Percentiles rank a stretch among this genome's conserved stretches.
These are phyloP conservation scores for Sussaba pulchella DNA, from an alignment of 2,888 invertebrate species.

Conservation along the genomic window DNA sequence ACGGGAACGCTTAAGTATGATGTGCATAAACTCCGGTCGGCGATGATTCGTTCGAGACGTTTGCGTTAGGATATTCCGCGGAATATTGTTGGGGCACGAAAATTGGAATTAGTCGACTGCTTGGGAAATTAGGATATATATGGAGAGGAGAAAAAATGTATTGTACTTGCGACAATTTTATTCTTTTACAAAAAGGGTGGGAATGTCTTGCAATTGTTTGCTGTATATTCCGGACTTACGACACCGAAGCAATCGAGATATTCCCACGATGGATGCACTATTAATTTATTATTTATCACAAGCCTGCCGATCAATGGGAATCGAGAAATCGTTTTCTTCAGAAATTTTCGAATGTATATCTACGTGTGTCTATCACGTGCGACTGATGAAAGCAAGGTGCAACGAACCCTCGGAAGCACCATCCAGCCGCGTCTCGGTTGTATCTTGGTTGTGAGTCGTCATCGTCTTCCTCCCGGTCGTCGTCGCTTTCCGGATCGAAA, in stretches of 20 bases:
- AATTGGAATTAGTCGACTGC: too few species aligned
- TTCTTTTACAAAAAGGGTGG: too few species aligned
- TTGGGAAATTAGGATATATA: too few species aligned
- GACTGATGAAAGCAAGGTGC: slow-evolving; percentile 37
- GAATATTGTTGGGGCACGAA: too few species aligned
- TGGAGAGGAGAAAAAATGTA: too few species aligned
- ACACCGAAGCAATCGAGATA: not conserved
- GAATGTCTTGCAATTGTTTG: too few species aligned
- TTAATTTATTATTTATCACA: not conserved
- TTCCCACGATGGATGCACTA: not conserved
- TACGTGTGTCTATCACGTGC: slow-evolving; percentile 4
- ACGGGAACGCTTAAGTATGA: slow-evolving; percentile 17
- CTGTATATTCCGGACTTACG: not conserved
- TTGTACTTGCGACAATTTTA: too few species aligned
- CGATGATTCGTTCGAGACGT: slow-evolving; percentile 33
- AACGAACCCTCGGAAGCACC: slow-evolving; percentile 56
- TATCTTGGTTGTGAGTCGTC: slow-evolving; percentile 24
- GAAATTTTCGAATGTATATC: slow-evolving; percentile 8
- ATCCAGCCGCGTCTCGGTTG: slow-evolving; percentile 34
- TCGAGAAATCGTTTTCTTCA: slow-evolving; percentile 6
- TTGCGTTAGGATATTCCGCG: too few species aligned
- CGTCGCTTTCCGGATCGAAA: slow-evolving; percentile 46
- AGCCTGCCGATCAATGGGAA: not conserved
- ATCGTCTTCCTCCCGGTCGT: slow-evolving; percentile 16
- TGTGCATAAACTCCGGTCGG: slow-evolving; percentile 1